phyloP scores from a whole-genome alignment of 2,888 invertebrate species.

The Lottia gigantea region DNA sequence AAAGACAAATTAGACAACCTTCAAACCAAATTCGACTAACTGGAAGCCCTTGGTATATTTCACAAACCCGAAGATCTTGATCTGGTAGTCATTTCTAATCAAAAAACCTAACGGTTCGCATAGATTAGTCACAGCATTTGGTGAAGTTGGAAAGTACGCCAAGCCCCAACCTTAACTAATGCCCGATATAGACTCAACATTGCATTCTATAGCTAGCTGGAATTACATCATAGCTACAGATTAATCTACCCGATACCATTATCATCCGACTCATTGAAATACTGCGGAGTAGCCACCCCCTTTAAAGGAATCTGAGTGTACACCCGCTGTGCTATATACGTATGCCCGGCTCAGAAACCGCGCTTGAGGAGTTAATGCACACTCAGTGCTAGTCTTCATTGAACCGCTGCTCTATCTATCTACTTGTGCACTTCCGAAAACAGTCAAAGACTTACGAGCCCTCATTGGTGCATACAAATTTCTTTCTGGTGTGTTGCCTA shows the following conservation, averaged over 20 bases:
- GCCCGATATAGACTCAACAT: conserved; percentile 28
- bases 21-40: conserved; percentile 37
- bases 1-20: conserved; percentile 33
- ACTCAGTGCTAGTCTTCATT: neutral
- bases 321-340: conserved; percentile 22
- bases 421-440: neutral
- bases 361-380: conserved; percentile 31
- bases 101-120: neutral
- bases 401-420: neutral
- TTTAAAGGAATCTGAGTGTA: conserved; percentile 39
- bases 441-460: neutral
- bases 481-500: neutral
- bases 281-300: conserved; percentile 42
- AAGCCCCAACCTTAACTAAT: conserved; percentile 28
- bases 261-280: conserved; percentile 36
- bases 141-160: conserved; percentile 16
- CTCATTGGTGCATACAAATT: neutral
- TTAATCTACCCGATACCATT: conserved; percentile 43
- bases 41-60: conserved; percentile 34
- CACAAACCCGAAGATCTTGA: neutral
- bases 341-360: conserved; percentile 46
- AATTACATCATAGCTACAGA: conserved; percentile 34
- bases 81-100: too few species aligned
- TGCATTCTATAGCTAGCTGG: conserved; percentile 31
- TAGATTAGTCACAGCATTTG: conserved; percentile 33